phyloP scores from a whole-genome alignment of 2,113 vertebrate species.

The Istiophorus platypterus region DNA sequence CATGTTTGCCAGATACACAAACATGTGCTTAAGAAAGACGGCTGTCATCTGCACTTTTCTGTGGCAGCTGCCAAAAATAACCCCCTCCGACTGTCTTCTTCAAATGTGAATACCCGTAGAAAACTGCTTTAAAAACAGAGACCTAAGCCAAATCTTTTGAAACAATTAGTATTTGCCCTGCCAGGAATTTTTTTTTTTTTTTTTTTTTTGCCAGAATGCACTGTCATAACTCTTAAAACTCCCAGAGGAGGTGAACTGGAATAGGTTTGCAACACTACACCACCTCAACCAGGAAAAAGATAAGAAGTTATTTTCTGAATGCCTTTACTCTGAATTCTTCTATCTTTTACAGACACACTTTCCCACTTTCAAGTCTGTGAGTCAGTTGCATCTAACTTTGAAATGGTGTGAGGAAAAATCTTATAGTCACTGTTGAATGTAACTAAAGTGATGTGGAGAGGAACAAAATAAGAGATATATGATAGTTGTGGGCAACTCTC shows the following conservation, averaged over 20 bases:
- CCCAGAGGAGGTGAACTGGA: constrained; percentile 24
- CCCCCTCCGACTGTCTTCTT: neutral
- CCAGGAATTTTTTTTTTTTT: neutral
- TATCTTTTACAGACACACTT: constrained; percentile 16
- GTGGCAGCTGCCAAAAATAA: neutral
- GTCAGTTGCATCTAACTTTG: constrained; percentile 10
- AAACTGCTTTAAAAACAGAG: neutral
- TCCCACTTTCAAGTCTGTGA: constrained; percentile 18
- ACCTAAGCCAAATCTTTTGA: constrained; percentile 34
- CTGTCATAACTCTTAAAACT: constrained; percentile 27
- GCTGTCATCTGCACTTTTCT: neutral
- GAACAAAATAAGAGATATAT: constrained; percentile 26
- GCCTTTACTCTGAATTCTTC: constrained; percentile 28
- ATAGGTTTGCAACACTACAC: constrained; percentile 21
- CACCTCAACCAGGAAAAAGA: constrained; percentile 22
- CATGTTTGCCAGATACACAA: constrained; percentile 14
- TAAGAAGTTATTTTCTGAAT: constrained; percentile 26
- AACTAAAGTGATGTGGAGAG: constrained; percentile 18
- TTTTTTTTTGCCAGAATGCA: constrained; percentile 21
- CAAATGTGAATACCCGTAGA: neutral
- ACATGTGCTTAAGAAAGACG: constrained; percentile 5
- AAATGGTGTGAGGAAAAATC: constrained; percentile 33
- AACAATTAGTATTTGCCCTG: constrained; percentile 34
- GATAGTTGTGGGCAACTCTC: neutral
- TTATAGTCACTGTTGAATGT: neutral